These are phyloP conservation scores for Diachasmimorpha longicaudata DNA, from an alignment of 1,140 invertebrate species.

Conservation along the genomic window DNA sequence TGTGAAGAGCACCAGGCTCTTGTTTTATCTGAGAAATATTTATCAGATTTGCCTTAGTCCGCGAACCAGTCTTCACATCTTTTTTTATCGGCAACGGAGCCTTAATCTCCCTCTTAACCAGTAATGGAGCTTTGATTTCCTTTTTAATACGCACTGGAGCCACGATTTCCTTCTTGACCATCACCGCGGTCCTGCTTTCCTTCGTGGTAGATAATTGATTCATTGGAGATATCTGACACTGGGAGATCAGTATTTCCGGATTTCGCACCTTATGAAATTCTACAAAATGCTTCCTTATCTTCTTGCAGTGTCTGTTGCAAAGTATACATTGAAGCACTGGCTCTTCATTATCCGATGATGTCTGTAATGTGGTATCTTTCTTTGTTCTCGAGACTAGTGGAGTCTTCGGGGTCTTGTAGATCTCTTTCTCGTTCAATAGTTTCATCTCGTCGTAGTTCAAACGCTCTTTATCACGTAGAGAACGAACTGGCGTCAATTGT, in stretches of 20 bases:
- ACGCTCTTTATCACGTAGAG: not conserved
- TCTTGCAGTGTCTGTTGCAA: slow-evolving; percentile 42
- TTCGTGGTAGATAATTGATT: not conserved
- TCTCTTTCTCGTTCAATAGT: not conserved
- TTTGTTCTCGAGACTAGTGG: not conserved
- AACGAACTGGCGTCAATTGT: not conserved
- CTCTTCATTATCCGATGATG: not conserved
- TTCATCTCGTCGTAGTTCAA: not conserved
- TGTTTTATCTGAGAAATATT: not conserved
- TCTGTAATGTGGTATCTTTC: not conserved
- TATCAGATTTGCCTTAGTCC: no score
- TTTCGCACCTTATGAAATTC: slow-evolving; percentile 52
- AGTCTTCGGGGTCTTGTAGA: not conserved
- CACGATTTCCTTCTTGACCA: not conserved
- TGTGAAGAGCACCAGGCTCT: not conserved
- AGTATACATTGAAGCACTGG: slow-evolving; percentile 39
- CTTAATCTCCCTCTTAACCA: not conserved
- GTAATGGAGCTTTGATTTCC: not conserved
- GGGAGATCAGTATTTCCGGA: slow-evolving; percentile 29
- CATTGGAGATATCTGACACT: not conserved
- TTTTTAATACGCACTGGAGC: not conserved
- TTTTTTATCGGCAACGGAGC: not conserved
- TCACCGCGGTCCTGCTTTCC: not conserved
- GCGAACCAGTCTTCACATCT: no score
- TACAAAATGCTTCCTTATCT: slow-evolving; percentile 47